Evolutionary conservation across 1,140 invertebrate species (phyloP).

Genomic region (Adelges cooleyi): DNA sequence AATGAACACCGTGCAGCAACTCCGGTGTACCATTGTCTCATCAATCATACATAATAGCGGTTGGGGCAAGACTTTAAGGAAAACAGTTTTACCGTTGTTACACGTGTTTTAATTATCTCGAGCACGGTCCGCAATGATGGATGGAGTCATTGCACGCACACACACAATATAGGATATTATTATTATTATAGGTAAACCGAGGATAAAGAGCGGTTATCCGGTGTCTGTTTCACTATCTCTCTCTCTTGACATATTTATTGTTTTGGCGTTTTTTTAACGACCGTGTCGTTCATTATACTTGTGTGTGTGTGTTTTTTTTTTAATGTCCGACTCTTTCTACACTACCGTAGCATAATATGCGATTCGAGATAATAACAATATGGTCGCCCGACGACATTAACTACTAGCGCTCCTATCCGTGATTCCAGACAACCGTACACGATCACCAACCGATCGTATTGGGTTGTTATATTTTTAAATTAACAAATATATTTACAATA

Average conservation of each 20-base stretch:
- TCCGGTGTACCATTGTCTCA: background rate
- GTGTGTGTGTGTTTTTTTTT: too few species aligned
- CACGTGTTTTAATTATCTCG: constrained; percentile 22
- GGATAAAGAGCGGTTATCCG: constrained; percentile 19
- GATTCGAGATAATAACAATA: too few species aligned
- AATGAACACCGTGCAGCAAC: too few species aligned
- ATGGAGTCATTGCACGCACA: constrained; percentile 2
- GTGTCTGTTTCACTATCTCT: background rate
- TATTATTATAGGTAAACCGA: background rate
- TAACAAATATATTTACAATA: too few species aligned
- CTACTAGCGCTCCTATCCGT: too few species aligned
- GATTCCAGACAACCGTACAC: too few species aligned
- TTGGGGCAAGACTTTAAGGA: constrained; percentile 11
- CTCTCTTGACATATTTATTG: constrained; percentile 21
- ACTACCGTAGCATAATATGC: too few species aligned
- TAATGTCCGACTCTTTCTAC: too few species aligned
- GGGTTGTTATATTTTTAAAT: too few species aligned
- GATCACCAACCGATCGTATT: too few species aligned
- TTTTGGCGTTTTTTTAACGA: background rate
- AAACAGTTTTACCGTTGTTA: constrained; percentile 23
- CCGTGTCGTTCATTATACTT: background rate
- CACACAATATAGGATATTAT: too few species aligned
- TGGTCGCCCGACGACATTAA: too few species aligned
- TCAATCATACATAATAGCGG: constrained; percentile 22
- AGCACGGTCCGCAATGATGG: constrained; percentile 2